These are phyloP conservation scores for Myathropa florea DNA, from an alignment of 2,888 invertebrate genomes.

Conservation along the genomic window DNA sequence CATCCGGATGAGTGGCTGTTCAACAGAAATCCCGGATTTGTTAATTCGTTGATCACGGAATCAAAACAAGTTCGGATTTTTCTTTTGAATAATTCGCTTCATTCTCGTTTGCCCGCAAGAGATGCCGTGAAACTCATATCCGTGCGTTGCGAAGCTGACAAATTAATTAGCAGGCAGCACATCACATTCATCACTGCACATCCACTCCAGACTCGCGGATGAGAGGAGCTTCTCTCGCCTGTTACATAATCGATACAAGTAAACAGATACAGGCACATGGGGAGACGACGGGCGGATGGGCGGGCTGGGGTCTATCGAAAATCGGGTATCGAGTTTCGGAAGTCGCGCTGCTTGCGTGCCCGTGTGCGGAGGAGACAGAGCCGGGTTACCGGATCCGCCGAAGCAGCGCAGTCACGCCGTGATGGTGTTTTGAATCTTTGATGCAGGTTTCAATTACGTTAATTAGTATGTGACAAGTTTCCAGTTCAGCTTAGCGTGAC, in stretches of 20 bases:
- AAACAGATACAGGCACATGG: not conserved
- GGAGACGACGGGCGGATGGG: not conserved
- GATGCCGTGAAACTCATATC: not conserved
- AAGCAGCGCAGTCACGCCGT: not conserved
- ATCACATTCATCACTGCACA: slow-evolving; percentile 24
- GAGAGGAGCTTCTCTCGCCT: slow-evolving; percentile 4
- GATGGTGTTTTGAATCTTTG: slow-evolving; percentile 36
- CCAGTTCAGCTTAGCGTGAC: slow-evolving; percentile 40
- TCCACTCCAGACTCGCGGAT: not conserved
- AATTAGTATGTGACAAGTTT: slow-evolving; percentile 62
- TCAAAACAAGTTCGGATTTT: not conserved
- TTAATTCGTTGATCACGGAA: slow-evolving; percentile 3
- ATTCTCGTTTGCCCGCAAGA: not conserved
- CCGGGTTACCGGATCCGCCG: not conserved
- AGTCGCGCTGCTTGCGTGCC: slow-evolving; percentile 18
- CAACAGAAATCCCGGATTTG: not conserved
- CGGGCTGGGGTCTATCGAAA: not conserved
- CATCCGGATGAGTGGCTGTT: not conserved
- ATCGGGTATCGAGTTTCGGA: slow-evolving; percentile 49
- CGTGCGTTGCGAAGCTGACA: not conserved
- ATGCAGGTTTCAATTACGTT: slow-evolving; percentile 54
- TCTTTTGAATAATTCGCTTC: not conserved
- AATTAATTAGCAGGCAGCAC: slow-evolving; percentile 34
- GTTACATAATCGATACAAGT: slow-evolving; percentile 25
- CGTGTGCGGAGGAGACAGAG: slow-evolving; percentile 9